Evolutionary conservation across 2,113 vertebrate genomes (phyloP), one percentile per base, ranked within the genome.

Genomic region (Mesoclemmys tuberculata): DNA sequence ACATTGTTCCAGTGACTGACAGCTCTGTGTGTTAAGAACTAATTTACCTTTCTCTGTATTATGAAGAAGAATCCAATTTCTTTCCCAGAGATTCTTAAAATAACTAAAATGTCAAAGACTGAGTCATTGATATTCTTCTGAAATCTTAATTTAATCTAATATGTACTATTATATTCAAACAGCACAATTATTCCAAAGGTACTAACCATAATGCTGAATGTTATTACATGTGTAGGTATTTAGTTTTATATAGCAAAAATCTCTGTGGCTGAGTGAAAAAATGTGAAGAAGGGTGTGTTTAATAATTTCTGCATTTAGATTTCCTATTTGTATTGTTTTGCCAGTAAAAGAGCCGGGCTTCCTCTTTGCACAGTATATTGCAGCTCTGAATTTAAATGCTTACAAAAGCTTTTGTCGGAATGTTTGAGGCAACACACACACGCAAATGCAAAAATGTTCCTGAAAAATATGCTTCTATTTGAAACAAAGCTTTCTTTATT

Each of bases 371-470:
- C 10, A 71, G 5, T 92, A 77, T 27, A 46, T 5, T 0, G 1
- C 84, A 71, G 55, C 84, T 95, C 91, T 91, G 75, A 58, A 41
- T 84, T 71, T 94, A 77, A 93, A 90, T 95, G 89, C 87, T 96
- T 94, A 82, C 88, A 91, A 77, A n/a, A 85, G 51, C 24, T 48
- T 94, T 96, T 86, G 79, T 87, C 87, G 86, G 93, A 95, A 89
- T 96, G 84, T 93, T 84, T 93, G 93, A 95, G 89, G 90, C 92
- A 94, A 82, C 77, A 27, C 10, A 10, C 38, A 55, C 21, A 51
- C 84, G 29, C 68, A 94, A 95, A 87, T 93, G 48, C n/a, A 91
- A n/a, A 87, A 87, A 93, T 91, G 13, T 56, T 96, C 93, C 82
- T 87, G 84, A 95, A 77, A 52, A 84, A 14, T 44, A 83, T 91